phyloP scores from a whole-genome alignment of 2,888 invertebrate genomes.

The Phlogophora meticulosa region DNA sequence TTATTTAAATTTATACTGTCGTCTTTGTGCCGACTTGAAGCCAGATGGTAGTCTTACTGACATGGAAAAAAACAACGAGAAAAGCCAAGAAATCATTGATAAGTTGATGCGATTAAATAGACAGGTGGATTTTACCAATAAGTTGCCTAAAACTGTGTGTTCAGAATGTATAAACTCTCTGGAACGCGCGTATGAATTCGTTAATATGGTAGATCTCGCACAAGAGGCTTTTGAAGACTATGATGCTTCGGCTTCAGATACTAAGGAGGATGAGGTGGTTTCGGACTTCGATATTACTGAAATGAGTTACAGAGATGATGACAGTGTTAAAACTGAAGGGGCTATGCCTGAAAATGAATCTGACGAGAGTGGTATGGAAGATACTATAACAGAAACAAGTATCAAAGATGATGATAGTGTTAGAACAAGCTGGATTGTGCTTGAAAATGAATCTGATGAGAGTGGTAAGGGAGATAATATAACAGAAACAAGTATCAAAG shows the following conservation, averaged over 20 bases:
- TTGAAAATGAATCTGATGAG: neutral
- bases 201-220: conserved; percentile 27
- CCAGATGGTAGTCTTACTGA: conserved; percentile 21
- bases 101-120: conserved; percentile 42
- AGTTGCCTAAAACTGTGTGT: conserved; percentile 53
- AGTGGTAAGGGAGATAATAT: too few species aligned
- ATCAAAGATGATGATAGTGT: neutral
- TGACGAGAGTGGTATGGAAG: too few species aligned
- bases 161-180: conserved; percentile 32
- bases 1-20: conserved; percentile 42
- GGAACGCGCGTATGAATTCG: conserved; percentile 39
- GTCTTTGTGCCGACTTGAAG: conserved; percentile 50
- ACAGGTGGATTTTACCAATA: conserved; percentile 27
- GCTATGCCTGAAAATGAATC: neutral
- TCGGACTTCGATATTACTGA: neutral
- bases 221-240: conserved; percentile 46
- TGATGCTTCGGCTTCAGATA: neutral
- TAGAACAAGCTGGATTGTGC: neutral
- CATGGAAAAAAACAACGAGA: conserved; percentile 26
- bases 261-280: neutral
- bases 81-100: conserved; percentile 22
- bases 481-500: neutral
- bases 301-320: neutral
- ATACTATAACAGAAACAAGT: neutral
- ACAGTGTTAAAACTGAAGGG: neutral